Evolutionary conservation across 1,140 invertebrate species (phyloP).

Genomic region (Leptinotarsa defecta): DNA sequence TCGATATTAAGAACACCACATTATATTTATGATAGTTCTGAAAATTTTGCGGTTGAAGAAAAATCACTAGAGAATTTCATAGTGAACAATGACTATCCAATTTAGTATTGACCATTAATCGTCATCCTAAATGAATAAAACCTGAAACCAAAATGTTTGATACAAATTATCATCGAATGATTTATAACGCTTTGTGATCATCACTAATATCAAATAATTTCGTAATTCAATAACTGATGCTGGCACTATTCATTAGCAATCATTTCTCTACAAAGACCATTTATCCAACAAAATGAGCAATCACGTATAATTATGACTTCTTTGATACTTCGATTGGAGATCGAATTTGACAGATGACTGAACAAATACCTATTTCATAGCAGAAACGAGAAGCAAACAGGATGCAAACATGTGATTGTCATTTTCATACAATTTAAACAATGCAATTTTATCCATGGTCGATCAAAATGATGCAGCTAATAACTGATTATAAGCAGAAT

Average conservation of each 20-base stretch:
- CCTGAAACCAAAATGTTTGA: neutral
- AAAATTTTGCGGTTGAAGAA: too few relatives aligned
- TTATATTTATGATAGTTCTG: too few relatives aligned
- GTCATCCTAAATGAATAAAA: too few relatives aligned
- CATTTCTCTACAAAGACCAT: neutral
- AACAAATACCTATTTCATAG: slow-evolving; percentile 23
- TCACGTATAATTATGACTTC: slow-evolving; percentile 10
- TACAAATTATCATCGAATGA: neutral
- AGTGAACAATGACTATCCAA: too few relatives aligned
- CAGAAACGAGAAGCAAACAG: slow-evolving; percentile 6
- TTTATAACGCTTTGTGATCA: neutral
- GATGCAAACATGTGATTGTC: slow-evolving; percentile 17
- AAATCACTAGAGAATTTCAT: too few relatives aligned
- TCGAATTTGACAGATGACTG: slow-evolving; percentile 19
- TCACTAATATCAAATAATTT: neutral
- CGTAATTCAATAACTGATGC: neutral
- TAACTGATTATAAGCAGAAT: slow-evolving; percentile 28
- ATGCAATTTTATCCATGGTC: slow-evolving; percentile 32
- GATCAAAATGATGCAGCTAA: slow-evolving; percentile 25
- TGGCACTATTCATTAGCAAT: slow-evolving; percentile 2
- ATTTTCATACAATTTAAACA: slow-evolving; percentile 28
- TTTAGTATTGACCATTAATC: too few relatives aligned
- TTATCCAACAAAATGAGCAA: neutral
- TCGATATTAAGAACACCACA: too few relatives aligned
- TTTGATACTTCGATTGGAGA: slow-evolving; percentile 14